A percentile compares a stretch with the other conserved stretches of the same genome.
These are phyloP conservation scores for Girardinichthys multiradiatus DNA, from an alignment of 2,113 vertebrate genomes.

Conservation along the genomic window DNA sequence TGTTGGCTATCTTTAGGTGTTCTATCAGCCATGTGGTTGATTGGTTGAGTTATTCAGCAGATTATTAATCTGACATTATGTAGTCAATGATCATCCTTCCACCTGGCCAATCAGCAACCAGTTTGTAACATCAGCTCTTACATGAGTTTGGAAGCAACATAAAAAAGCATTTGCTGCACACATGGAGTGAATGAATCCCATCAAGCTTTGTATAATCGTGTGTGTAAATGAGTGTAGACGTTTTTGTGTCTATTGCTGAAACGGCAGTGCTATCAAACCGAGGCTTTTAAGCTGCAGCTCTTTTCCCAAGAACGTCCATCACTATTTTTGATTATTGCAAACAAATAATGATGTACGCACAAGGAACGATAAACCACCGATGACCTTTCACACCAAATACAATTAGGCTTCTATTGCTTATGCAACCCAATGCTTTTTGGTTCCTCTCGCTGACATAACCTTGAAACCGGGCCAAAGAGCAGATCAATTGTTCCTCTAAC, in stretches of 20 bases:
- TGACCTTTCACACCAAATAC: conserved; percentile 34
- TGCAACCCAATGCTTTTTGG: conserved; percentile 63
- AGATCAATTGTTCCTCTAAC: conserved; percentile 79
- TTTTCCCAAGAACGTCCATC: conserved; percentile 26
- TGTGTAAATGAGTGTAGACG: conserved; percentile 8
- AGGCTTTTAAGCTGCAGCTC: conserved; percentile 37
- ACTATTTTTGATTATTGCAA: conserved; percentile 24
- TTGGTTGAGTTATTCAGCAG: too few species aligned
- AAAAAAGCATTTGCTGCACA: conserved; percentile 18
- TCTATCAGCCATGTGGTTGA: conserved; percentile 49
- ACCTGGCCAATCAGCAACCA: conserved; percentile 61
- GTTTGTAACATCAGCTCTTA: conserved; percentile 60
- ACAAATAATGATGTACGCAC: conserved; percentile 21
- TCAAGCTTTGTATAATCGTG: conserved; percentile 27
- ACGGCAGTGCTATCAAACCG: conserved; percentile 1
- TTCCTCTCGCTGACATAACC: conserved; percentile 72
- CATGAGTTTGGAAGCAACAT: conserved; percentile 11
- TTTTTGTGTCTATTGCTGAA: conserved; percentile 12
- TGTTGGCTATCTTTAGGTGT: too few species aligned
- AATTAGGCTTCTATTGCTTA: conserved; percentile 52
- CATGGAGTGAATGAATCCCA: conserved; percentile 48
- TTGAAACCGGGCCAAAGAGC: conserved; percentile 74
- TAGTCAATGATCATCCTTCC: conserved; percentile 35
- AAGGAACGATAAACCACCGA: conserved; percentile 34
- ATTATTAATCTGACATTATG: too few species aligned